Evolutionary conservation across 2,797 vertebrate genomes (phyloP), one percentile per base, ranked within the genome.

Genomic region (Galago senegalensis): DNA sequence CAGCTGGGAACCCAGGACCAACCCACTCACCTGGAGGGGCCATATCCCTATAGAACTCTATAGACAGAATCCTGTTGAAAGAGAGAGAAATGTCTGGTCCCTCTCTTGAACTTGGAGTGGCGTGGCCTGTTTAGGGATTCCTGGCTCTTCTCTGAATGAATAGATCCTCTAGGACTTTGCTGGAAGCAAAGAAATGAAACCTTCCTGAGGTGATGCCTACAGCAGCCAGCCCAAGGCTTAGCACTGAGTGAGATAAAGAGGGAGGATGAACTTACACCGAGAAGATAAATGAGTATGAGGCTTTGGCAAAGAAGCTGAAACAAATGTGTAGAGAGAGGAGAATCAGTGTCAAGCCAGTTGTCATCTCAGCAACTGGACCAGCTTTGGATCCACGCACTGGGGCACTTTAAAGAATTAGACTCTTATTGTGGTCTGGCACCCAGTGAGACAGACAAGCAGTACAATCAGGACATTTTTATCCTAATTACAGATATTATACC

Each of bases 391-490:
- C 14, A 43, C 37, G n/a, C 49, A 34, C 34, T 8, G 27, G 67
- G 34, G 85, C 23, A 58, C 73, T 67, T 95, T 82, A 73, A 75
- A 67, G 58, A 91, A 60, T 34, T 34, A 25, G 63, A 18, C 11
- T 1, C 18, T 25, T 12, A 34, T 60, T 63, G 20, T 0, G 0
- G 34, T 37, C 65, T 79, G 89, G 60, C 77, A 60, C 56, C 60
- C 72, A 37, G 34, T 63, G 60, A 61, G 89, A 61, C 87, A 31
- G 58, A 75, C 11, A 2, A 3, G 49, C 49, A 88, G 73, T 37
- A 80, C 37, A 70, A 60, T 83, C 63, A 61, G 80, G 75, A 80
- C 46, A 53, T 69, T 89, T 91, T 86, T 14, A 56, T 67, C 80
- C 53, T 56, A 23, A 53, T 12, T 61, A 40, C 27, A 85, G 92